phyloP scores from a whole-genome alignment of 2,888 invertebrate species.

The Galeopsomyia nigrocyanea region DNA sequence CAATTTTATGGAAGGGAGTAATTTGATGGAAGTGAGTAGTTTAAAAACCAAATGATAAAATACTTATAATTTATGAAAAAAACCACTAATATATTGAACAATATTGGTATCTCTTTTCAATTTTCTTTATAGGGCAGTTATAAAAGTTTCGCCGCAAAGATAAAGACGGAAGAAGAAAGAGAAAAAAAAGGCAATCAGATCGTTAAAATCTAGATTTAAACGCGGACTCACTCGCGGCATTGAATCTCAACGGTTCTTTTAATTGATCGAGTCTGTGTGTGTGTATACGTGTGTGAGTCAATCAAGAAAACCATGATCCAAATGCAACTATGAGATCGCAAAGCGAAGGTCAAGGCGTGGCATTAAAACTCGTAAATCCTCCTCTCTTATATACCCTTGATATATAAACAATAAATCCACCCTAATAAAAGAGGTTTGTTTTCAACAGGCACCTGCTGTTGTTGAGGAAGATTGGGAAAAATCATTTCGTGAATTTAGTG shows the following conservation, averaged over 20 bases:
- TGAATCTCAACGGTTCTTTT: constrained; percentile 12
- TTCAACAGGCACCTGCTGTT: constrained; percentile 48
- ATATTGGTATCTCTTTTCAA: too few relatives aligned
- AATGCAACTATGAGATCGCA: background rate
- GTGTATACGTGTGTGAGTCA: constrained; percentile 8
- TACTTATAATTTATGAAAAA: too few relatives aligned
- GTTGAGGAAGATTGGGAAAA: constrained; percentile 29
- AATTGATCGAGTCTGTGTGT: constrained; percentile 11
- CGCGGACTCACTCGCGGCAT: background rate
- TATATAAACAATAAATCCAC: too few relatives aligned
- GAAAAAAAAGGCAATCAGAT: too few relatives aligned
- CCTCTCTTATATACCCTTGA: too few relatives aligned
- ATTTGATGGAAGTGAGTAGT: too few relatives aligned
- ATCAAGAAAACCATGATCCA: constrained; percentile 18
- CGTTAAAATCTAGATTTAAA: constrained; percentile 3
- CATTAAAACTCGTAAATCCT: constrained; percentile 10
- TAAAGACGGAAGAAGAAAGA: too few relatives aligned
- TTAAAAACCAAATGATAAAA: too few relatives aligned
- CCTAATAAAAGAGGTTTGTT: background rate
- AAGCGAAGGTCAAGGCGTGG: constrained; percentile 29
- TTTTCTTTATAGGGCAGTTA: too few relatives aligned
- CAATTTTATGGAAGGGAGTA: too few relatives aligned
- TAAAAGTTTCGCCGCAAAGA: too few relatives aligned
- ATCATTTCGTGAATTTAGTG: constrained; percentile 35
- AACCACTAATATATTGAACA: too few relatives aligned